Evolutionary conservation across 2,888 invertebrate genomes (phyloP).

Genomic region (Tachina grossa): DNA sequence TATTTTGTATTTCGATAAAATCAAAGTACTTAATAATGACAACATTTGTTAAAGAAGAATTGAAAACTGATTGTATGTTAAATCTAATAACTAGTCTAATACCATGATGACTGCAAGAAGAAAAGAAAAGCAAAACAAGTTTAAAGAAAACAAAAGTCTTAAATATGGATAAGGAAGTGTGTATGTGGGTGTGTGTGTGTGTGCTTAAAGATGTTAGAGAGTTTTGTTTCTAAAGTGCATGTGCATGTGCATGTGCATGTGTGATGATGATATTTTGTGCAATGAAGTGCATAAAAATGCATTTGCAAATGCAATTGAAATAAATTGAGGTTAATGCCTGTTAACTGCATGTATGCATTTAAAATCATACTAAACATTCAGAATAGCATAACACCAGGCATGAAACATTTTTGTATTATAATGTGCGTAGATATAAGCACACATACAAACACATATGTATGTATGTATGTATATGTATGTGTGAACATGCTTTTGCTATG

Average conservation of each 20-base stretch:
- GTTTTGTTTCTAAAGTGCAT: neutral
- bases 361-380: slow-evolving; percentile 3
- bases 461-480: neutral
- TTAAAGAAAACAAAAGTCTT: slow-evolving; percentile 6
- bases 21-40: slow-evolving; percentile 53
- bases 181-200: slow-evolving; percentile 9
- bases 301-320: slow-evolving; percentile 59
- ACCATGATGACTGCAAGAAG: slow-evolving; percentile 41
- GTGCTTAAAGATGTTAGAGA: neutral
- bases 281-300: slow-evolving; percentile 52
- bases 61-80: slow-evolving; percentile 51
- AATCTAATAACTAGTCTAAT: slow-evolving; percentile 67
- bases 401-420: slow-evolving; percentile 22
- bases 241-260: neutral
- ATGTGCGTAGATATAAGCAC: neutral
- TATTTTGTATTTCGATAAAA: slow-evolving; percentile 49
- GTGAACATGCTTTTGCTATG: slow-evolving; percentile 3
- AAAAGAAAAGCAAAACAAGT: slow-evolving; percentile 22
- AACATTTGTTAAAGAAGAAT: slow-evolving; percentile 46
- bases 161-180: slow-evolving; percentile 15
- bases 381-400: slow-evolving; percentile 22
- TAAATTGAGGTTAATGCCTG: slow-evolving; percentile 70
- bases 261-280: slow-evolving; percentile 30
- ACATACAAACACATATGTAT: neutral
- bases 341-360: slow-evolving; percentile 54